Conservation (phyloP, 2,113 vertebrate genomes). For the Epinephelus moara region DNA sequence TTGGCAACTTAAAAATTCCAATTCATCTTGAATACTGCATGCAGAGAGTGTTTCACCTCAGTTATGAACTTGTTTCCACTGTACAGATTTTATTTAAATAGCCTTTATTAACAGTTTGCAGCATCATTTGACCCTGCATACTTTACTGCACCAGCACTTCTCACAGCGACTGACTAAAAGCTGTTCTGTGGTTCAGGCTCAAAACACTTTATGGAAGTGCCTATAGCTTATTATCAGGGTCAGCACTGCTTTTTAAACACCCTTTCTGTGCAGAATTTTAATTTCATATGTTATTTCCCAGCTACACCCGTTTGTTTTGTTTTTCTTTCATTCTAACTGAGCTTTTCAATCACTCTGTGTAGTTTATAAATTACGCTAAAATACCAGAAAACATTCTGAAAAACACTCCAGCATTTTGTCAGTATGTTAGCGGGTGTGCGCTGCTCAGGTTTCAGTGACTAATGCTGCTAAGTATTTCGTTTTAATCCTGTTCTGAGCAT, state of each 20-base stretch:
- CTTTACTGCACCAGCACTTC: neutral
- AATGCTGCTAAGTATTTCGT: conserved; percentile 78
- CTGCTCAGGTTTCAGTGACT: conserved; percentile 71
- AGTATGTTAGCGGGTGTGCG: conserved; percentile 25
- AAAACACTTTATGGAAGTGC: conserved; percentile 13
- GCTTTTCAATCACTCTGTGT: conserved; percentile 1
- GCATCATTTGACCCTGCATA: conserved; percentile 9
- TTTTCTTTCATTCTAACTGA: neutral
- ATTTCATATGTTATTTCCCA: neutral
- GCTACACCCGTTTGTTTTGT: neutral
- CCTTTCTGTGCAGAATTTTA: neutral
- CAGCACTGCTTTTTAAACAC: conserved; percentile 2
- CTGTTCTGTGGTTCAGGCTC: conserved; percentile 7
- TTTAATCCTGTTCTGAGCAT: conserved; percentile 82
- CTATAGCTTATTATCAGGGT: conserved; percentile 7
- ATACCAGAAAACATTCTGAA: neutral
- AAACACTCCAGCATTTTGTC: conserved; percentile 14
- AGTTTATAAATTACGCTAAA: neutral
- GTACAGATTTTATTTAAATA: conserved; percentile 1
- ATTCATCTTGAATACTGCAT: neutral
- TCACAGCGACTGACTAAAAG: neutral
- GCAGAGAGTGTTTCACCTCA: neutral
- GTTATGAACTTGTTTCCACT: neutral
- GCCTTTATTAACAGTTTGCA: conserved; percentile 24
- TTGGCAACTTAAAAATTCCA: conserved; percentile 2